Percentiles rank a stretch among this genome's conserved stretches.
Conservation (phyloP, 92 coral and sea anemone genomes). For the Ricordea florida region DNA sequence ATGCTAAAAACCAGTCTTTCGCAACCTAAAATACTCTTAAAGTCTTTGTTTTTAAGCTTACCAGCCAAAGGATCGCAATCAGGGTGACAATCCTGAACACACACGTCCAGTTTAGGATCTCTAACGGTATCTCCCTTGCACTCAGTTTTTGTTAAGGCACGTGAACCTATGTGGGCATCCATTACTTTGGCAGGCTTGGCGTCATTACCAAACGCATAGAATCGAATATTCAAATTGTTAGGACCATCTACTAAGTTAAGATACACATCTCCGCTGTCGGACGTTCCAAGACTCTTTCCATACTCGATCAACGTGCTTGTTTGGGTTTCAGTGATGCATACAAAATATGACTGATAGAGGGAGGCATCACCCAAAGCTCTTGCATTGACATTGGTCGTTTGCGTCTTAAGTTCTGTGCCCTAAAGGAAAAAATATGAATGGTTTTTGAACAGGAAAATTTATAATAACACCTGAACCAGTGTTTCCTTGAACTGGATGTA, state of each 20-base stretch:
- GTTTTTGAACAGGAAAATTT: not conserved
- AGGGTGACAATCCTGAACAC: constrained; percentile 7
- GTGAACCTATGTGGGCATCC: constrained; percentile 34
- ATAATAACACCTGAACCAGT: too few relatives aligned
- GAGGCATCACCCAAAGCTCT: constrained; percentile 33
- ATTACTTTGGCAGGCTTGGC: constrained; percentile 11
- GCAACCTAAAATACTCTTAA: too few relatives aligned
- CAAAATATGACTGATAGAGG: constrained; percentile 43
- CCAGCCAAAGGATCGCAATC: constrained; percentile 21
- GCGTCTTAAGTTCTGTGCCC: not conserved
- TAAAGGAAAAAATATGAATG: not conserved
- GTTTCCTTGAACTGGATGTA: too few relatives aligned
- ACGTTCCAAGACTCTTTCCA: constrained; percentile 22
- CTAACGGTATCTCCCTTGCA: constrained; percentile 28
- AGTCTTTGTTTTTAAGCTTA: too few relatives aligned
- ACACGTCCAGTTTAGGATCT: not conserved
- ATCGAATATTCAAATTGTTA: constrained; percentile 15
- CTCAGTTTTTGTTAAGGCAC: not conserved
- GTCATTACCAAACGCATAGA: constrained; percentile 48
- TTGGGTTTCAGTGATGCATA: constrained; percentile 35
- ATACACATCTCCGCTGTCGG: constrained; percentile 26
- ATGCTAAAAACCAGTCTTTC: too few relatives aligned
- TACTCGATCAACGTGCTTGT: constrained; percentile 15
- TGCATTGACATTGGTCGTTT: constrained; percentile 35
- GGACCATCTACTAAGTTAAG: constrained; percentile 3